Evolutionary conservation across 2,797 vertebrate genomes (phyloP).

Genomic region (Pangasius macronema): DNA sequence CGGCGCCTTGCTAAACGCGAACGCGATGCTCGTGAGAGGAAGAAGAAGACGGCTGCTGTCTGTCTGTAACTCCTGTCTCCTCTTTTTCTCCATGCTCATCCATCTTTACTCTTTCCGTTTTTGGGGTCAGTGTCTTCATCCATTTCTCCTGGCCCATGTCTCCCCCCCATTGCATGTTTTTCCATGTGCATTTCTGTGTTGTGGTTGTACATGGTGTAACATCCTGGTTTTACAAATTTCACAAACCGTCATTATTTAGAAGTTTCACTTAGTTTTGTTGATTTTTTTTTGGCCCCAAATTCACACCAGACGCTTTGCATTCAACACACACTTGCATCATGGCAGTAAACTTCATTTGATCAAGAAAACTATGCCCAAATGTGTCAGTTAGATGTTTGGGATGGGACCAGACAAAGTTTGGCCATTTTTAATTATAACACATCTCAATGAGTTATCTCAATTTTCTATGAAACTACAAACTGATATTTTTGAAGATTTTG

Average conservation of each 20-base stretch:
- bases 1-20: conserved; percentile 90
- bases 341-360: background rate
- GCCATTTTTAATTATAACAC: background rate
- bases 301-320: background rate
- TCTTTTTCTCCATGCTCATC: conserved; percentile 44
- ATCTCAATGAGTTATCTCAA: too few species aligned
- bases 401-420: background rate
- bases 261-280: background rate
- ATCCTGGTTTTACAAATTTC: background rate
- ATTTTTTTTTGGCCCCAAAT: background rate
- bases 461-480: background rate
- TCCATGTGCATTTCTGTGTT: background rate
- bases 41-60: conserved; percentile 87
- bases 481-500: background rate
- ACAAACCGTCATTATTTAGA: too few species aligned
- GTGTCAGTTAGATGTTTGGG: background rate
- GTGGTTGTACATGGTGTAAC: background rate
- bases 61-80: conserved; percentile 80
- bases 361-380: background rate
- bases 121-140: conserved; percentile 42
- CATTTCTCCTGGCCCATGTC: background rate
- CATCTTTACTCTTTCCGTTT: conserved; percentile 19
- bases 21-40: conserved; percentile 86
- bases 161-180: background rate
- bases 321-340: background rate